These are phyloP conservation scores for Dasysyrphus albostriatus DNA, from an alignment of 2,888 invertebrate genomes.

Conservation along the genomic window DNA sequence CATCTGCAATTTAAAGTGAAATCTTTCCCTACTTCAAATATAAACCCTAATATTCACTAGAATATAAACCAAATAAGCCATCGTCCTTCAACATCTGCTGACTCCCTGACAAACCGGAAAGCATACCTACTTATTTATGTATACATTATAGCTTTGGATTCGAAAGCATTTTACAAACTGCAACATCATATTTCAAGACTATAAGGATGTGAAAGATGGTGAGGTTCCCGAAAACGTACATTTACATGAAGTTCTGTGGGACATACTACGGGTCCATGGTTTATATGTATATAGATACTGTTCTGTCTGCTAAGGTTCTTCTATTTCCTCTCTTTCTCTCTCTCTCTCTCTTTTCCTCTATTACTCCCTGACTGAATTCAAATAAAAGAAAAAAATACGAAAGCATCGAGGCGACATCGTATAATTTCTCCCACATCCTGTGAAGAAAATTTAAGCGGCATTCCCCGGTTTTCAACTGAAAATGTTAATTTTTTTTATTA, in stretches of 20 bases:
- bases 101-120: slow-evolving; percentile 26
- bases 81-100: slow-evolving; percentile 61
- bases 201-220: slow-evolving; percentile 48
- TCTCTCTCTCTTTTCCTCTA: neutral
- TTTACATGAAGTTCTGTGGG: slow-evolving; percentile 28
- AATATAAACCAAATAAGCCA: slow-evolving; percentile 49
- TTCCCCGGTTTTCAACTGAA: slow-evolving; percentile 49
- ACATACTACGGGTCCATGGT: too few relatives aligned
- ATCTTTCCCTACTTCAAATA: slow-evolving; percentile 27
- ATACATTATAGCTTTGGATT: slow-evolving; percentile 54
- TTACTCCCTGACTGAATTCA: slow-evolving; percentile 6
- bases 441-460: slow-evolving; percentile 61
- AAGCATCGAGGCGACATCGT: slow-evolving; percentile 64
- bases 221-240: slow-evolving; percentile 44
- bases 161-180: slow-evolving; percentile 63
- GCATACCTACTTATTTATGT: slow-evolving; percentile 60
- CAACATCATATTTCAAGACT: slow-evolving; percentile 56
- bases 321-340: neutral
- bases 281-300: too few relatives aligned
- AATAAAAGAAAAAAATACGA: slow-evolving; percentile 48
- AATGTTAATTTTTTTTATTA: slow-evolving; percentile 7
- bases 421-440: slow-evolving; percentile 71
- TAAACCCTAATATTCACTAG: neutral
- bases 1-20: slow-evolving; percentile 60
- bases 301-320: neutral